phyloP scores from a whole-genome alignment of 2,888 invertebrate genomes.

The Craniophora ligustri region DNA sequence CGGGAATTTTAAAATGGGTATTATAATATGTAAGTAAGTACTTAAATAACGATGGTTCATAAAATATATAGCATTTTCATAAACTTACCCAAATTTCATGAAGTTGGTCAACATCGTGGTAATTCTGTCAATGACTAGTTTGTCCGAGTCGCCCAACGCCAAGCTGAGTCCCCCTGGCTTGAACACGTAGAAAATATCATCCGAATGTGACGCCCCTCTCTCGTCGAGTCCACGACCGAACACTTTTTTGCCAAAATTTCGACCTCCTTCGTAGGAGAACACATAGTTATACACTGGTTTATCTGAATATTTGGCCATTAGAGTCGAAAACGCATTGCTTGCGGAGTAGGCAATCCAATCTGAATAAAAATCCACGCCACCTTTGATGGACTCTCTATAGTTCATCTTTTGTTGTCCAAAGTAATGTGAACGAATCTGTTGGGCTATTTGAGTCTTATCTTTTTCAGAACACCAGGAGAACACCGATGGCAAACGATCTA shows the following conservation, averaged over 20 bases:
- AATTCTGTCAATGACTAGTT: constrained; percentile 68
- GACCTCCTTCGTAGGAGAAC: constrained; percentile 75
- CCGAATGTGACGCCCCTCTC: constrained; percentile 75
- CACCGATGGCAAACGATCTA: constrained; percentile 73
- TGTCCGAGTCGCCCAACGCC: constrained; percentile 62
- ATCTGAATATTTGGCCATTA: constrained; percentile 67
- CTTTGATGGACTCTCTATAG: constrained; percentile 57
- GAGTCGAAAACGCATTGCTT: constrained; percentile 67
- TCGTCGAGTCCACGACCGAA: constrained; percentile 56
- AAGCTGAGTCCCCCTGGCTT: constrained; percentile 73
- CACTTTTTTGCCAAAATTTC: constrained; percentile 73
- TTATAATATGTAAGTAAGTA: too few species aligned
- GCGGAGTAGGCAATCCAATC: constrained; percentile 77
- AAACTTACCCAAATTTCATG: constrained; percentile 69
- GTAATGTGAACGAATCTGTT: constrained; percentile 71
- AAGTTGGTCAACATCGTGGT: constrained; percentile 80
- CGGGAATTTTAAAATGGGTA: too few species aligned
- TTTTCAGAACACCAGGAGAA: constrained; percentile 74
- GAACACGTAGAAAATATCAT: constrained; percentile 82
- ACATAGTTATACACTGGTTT: constrained; percentile 76
- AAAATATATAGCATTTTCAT: too few species aligned
- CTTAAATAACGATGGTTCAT: too few species aligned
- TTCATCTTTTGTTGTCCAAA: constrained; percentile 65
- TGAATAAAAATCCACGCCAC: constrained; percentile 71
- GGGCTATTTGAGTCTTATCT: constrained; percentile 65